Conservation (phyloP, 2,113 vertebrate species). For the Ptyas mucosa region DNA sequence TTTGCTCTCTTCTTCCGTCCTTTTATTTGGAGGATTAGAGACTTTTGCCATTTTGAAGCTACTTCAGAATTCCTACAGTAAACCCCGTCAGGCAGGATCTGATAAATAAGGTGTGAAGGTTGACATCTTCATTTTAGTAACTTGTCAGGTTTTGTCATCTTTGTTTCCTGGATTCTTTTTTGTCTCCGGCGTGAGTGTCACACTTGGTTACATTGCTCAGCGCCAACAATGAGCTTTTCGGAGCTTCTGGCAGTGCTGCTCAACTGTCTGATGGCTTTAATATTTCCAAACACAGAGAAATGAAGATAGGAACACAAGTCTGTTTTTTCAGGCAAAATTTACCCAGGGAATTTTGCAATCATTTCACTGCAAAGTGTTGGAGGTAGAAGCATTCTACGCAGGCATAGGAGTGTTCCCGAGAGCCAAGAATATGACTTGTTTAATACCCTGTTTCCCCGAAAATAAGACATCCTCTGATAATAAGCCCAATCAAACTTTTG, state of each 20-base stretch:
- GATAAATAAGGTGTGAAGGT: conserved; percentile 9
- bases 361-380: neutral
- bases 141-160: neutral
- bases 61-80: neutral
- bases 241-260: neutral
- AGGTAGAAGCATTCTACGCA: neutral
- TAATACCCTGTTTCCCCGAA: too few relatives aligned
- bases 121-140: conserved; percentile 15
- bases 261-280: neutral
- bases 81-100: neutral
- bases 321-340: neutral
- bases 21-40: neutral
- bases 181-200: neutral
- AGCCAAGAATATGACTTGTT: neutral
- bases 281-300: neutral
- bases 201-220: conserved; percentile 8
- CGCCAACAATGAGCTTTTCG: neutral
- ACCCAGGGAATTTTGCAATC: neutral
- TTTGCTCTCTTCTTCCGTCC: neutral
- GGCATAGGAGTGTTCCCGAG: neutral
- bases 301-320: neutral
- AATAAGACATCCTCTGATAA: too few relatives aligned
- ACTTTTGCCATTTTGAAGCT: neutral
- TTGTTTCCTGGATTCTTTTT: neutral
- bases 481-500: too few relatives aligned